Percentiles rank a stretch among this genome's conserved stretches.
phyloP scores from a whole-genome alignment of 2,888 invertebrate species.

The Unio delphinus region DNA sequence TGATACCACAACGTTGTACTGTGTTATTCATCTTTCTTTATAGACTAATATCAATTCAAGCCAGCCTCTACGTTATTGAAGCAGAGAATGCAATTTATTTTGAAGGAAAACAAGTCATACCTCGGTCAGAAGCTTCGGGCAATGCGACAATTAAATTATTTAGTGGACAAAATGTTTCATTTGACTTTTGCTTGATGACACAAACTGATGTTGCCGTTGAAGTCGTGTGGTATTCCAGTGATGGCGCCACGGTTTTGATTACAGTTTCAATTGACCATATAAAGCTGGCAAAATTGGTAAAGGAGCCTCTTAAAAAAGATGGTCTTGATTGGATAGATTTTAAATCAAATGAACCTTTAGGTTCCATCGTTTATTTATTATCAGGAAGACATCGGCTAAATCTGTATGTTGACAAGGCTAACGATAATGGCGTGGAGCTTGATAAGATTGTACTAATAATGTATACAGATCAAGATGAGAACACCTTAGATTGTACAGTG shows the following conservation, averaged over 20 bases:
- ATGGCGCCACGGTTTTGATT: slow-evolving; percentile 30
- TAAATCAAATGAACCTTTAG: slow-evolving; percentile 6
- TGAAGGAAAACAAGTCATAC: not conserved
- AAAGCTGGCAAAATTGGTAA: slow-evolving; percentile 17
- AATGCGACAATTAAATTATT: slow-evolving; percentile 24
- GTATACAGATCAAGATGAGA: slow-evolving; percentile 20
- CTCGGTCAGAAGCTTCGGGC: slow-evolving; percentile 19
- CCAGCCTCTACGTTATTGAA: no score
- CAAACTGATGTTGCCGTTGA: slow-evolving; percentile 17
- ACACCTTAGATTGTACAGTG: slow-evolving; percentile 35
- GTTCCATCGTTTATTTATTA: not conserved
- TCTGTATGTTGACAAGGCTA: slow-evolving; percentile 23
- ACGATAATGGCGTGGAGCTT: slow-evolving; percentile 48
- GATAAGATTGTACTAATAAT: slow-evolving; percentile 29
- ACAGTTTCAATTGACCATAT: slow-evolving; percentile 22
- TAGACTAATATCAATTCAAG: no score
- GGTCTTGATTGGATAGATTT: slow-evolving; percentile 34
- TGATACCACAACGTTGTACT: no score
- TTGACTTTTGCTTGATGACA: slow-evolving; percentile 37
- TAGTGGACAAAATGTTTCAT: slow-evolving; percentile 13
- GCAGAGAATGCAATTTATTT: no score
- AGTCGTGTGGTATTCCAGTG: slow-evolving; percentile 37
- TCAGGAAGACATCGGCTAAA: slow-evolving; percentile 34
- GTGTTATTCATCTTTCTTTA: no score
- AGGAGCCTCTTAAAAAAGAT: slow-evolving; percentile 2